Evolutionary conservation across 2,113 vertebrate genomes (phyloP), one percentile per base, ranked within the genome.

Genomic region (Paradisaea rubra): DNA sequence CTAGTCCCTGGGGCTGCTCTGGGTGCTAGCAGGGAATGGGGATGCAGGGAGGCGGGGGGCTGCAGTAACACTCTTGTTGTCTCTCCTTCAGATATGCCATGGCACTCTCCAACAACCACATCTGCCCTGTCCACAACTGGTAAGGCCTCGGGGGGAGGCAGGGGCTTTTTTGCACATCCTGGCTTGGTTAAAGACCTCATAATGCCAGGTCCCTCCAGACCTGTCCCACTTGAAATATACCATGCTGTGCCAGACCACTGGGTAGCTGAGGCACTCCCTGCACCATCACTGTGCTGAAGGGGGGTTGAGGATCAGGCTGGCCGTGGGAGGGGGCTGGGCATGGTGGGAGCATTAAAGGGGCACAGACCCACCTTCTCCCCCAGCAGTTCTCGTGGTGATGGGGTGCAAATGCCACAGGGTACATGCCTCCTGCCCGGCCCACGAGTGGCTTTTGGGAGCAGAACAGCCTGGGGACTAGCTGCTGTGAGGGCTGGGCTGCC

Each of bases 91-190:
- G 98, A 94, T 99, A 99, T 9, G 98, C 98, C 93, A 98, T 99
- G 98, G 99, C 99, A 5, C 97, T 99, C 64, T 98, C 98, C 96
- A 99, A 99, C 97, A 98, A 98, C 95, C 98, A 99, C 57, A 98
- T 99, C 91, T 99, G 99, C 86, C 98, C 99, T 5, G 98, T 99
- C 92, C 97, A 98, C 86, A 99, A 99, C 97, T 99, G 99, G 99
- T 99, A 98, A 96, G 91, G 73, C 39, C 44, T 54, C 10, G 28
- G 28, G 30, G 24, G 19, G 49, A 1, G 2, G 17, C 10, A 9
- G 42, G 64, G 65, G 9, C 39, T 30, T 37, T 63, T 69, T 4
- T 2, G 15, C 25, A 25, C 1, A 7, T 70, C 18, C 49, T 13
- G 2, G 12, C 60, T 83, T 6, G 0, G 23, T 79, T 49, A 53